Base-by-base conservation (phyloP, 2,113 vertebrate species). In the Drymodes brunneopygia region DNA sequence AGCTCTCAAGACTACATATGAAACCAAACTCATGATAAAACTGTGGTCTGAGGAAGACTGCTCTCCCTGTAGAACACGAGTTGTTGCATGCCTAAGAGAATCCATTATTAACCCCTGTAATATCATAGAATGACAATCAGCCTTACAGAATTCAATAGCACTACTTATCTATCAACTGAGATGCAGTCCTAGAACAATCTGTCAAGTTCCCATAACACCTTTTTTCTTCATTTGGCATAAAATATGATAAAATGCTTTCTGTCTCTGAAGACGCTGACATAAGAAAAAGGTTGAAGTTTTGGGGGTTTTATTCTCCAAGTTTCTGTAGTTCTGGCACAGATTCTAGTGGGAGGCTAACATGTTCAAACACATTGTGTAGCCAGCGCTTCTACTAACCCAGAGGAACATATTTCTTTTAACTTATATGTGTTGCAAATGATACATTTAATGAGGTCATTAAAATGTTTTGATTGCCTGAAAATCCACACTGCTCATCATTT, bases 391-490 rank as follows among this genome's bases (percentile, higher is more conserved):
- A 64, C 48, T 73, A 85, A 42, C 36, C 28, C 80, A 84, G 53
- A 71, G 48, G 36, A 38, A 89, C 54, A 27, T 77, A 87, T 28
- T 89, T 94, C 82, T 96, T 93, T 95, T 95, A 96, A 88, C 88
- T 53, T 77, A 57, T 27, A 50, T 71, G 7, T 81, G 64, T 51
- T 64, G 64, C 45, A 88, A 94, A 86, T 81, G 44, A 92, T 60
- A 71, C 38, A 89, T 75, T 90, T 95, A 93, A 94, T 95, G 75
- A 93, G 78, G 74, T 92, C 60, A 72, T 92, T 78, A 92, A 86
- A 81, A 91, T 91, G 72, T 90, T 96, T 93, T 95, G 66, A 86
- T 94, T 94, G 88, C 94, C 78, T 96, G 80, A 88, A 97, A 97
- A 94, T 90, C 48, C 85, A 74, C 35, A n/a, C 23, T 53, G 65